Evolutionary conservation across 1,140 invertebrate genomes (phyloP), one percentile per base, ranked within the genome.

Genomic region (Dryas iulia): DNA sequence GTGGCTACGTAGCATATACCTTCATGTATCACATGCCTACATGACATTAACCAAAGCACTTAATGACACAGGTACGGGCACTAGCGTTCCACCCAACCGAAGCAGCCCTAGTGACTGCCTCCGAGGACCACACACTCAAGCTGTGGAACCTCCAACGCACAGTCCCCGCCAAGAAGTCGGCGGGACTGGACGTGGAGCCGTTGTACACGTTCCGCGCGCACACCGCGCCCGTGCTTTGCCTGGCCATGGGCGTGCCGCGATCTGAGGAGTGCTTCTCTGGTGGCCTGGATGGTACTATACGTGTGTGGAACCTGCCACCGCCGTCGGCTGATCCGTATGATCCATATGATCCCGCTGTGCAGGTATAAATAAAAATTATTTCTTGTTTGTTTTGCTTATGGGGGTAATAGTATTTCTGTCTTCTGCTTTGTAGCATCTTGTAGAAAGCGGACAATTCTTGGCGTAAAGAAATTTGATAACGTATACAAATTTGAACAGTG

Each of bases 111-210:
- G 97, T 99, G 78, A 99, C 99, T 11, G 99, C 98, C 5, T 98
- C 97, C 59, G 99, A 99, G 92, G 99, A 99, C 94, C 97, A 99
- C 85, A 99, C 99, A 54, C 93, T 99, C 0, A 99, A 99, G 94
- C 92, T 99, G 74, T 99, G 99, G 99, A 99, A 99, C 94, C 93
- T 99, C 77, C 97, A 99, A 87, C 99, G 99, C 93, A 99, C 98
- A 74, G 97, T 98, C 72, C 97, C 97, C 82, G 97, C 97, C 59
- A 99, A 99, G 94, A 99, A 99, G 95, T 98, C 97, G 47, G 96
- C 98, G 65, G 98, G 97, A 14, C 93, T 99, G 73, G 99, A 99
- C 92, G 98, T 99, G 67, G 99, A 99, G 92, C 99, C 99, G 35
- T 94, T 99, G 39, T 99, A 99, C 90, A 99, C 99, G 72, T 99